Percentiles rank a stretch among this genome's conserved stretches.
phyloP scores from a whole-genome alignment of 2,113 vertebrate genomes.

The Aptenodytes patagonicus region DNA sequence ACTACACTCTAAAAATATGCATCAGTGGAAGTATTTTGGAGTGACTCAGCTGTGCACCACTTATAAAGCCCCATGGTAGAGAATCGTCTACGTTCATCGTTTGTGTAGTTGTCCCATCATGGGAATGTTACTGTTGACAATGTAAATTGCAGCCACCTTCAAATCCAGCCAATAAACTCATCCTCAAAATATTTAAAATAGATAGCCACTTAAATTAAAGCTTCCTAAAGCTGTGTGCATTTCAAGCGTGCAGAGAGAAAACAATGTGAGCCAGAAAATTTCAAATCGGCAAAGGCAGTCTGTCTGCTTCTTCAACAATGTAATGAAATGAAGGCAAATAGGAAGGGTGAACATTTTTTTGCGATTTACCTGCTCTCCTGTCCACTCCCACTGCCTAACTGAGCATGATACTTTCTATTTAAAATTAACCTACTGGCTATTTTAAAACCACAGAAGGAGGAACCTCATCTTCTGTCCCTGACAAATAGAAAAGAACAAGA shows the following conservation, averaged over 20 bases:
- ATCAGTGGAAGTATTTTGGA: not conserved
- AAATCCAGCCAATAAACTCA: not conserved
- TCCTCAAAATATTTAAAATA: not conserved
- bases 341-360: not conserved
- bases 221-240: not conserved
- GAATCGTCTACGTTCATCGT: not conserved
- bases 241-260: not conserved
- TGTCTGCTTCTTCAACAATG: not conserved
- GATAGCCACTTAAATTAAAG: not conserved
- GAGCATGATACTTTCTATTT: not conserved
- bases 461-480: not conserved
- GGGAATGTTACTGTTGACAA: not conserved
- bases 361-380: not conserved
- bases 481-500: not conserved
- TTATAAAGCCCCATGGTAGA: not conserved
- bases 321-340: not conserved
- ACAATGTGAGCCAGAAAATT: not conserved
- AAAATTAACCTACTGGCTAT: not conserved
- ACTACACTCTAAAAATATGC: not conserved
- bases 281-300: not conserved
- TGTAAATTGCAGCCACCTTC: not conserved
- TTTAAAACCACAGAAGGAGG: not conserved
- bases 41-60: not conserved
- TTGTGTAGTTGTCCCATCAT: not conserved
- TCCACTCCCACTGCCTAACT: not conserved